These are phyloP conservation scores for Phasianus colchicus DNA, from an alignment of 2,113 vertebrate species.

Conservation along the genomic window DNA sequence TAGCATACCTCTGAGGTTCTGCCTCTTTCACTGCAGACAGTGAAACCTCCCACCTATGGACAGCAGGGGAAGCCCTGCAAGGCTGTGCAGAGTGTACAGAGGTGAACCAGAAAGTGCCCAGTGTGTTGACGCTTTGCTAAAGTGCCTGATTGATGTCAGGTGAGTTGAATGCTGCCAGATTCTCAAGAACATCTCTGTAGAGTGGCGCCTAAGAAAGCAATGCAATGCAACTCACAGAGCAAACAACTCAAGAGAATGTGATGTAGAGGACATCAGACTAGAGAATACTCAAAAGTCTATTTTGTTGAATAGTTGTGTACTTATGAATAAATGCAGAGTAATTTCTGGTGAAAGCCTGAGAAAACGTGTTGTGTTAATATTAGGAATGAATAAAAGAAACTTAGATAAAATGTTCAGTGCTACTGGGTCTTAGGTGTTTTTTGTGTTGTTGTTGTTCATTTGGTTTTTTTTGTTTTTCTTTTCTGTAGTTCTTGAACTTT, in stretches of 20 bases:
- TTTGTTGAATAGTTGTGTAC: not conserved
- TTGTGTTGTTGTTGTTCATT: not conserved
- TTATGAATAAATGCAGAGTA: not conserved
- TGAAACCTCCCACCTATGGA: not conserved
- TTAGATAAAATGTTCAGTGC: not conserved
- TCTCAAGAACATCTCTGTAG: not conserved
- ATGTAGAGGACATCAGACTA: not conserved
- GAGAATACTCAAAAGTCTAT: not conserved
- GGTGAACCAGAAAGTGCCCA: not conserved
- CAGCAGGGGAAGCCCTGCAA: not conserved
- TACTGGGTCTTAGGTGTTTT: not conserved
- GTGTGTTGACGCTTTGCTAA: not conserved
- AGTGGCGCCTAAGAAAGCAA: not conserved
- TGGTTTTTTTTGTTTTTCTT: not conserved
- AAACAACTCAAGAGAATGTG: not conserved
- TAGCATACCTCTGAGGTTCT: rapidly evolving
- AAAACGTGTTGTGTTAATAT: not conserved
- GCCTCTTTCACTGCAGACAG: not conserved
- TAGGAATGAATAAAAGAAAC: not conserved
- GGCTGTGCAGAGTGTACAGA: not conserved
- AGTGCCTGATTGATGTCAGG: not conserved
- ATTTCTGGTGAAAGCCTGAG: not conserved
- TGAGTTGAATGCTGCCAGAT: not conserved
- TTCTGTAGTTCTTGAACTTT: not conserved
- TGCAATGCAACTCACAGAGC: not conserved